Evolutionary conservation across 2,888 invertebrate genomes (phyloP).

Genomic region (Drosophila atroscutellata): DNA sequence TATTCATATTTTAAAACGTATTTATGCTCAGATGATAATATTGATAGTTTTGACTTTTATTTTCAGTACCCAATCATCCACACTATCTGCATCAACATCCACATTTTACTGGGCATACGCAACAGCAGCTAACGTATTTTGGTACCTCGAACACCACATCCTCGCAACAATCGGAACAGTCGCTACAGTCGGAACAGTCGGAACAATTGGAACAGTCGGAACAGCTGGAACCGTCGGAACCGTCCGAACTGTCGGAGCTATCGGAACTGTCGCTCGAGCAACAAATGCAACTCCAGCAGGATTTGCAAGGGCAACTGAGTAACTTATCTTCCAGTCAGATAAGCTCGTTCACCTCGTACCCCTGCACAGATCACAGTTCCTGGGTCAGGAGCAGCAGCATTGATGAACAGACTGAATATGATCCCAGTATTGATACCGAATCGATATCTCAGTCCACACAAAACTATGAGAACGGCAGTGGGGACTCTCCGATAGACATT

Average conservation of each 20-base stretch:
- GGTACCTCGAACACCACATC: not conserved
- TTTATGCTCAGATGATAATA: not conserved
- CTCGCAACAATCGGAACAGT: not conserved
- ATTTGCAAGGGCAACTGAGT: not conserved
- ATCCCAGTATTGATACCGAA: not conserved
- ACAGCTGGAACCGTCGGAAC: not conserved
- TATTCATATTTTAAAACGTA: not conserved
- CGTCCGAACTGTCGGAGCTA: too few relatives aligned
- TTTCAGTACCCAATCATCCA: not conserved
- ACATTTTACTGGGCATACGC: too few relatives aligned
- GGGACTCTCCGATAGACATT: not conserved
- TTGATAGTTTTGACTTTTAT: not conserved
- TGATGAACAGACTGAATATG: not conserved
- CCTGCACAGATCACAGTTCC: not conserved
- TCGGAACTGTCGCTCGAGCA: not conserved
- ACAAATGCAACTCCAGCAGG: not conserved
- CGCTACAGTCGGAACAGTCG: not conserved
- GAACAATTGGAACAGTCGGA: not conserved
- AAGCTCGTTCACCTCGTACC: not conserved
- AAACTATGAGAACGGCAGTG: not conserved
- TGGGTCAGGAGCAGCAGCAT: not conserved
- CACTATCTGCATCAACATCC: too few relatives aligned
- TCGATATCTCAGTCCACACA: not conserved
- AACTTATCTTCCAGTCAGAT: not conserved
- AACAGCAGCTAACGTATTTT: not conserved